Evolutionary conservation across 2,797 vertebrate genomes (phyloP), one percentile per base, ranked within the genome.

Genomic region (Notamacropus eugenii): DNA sequence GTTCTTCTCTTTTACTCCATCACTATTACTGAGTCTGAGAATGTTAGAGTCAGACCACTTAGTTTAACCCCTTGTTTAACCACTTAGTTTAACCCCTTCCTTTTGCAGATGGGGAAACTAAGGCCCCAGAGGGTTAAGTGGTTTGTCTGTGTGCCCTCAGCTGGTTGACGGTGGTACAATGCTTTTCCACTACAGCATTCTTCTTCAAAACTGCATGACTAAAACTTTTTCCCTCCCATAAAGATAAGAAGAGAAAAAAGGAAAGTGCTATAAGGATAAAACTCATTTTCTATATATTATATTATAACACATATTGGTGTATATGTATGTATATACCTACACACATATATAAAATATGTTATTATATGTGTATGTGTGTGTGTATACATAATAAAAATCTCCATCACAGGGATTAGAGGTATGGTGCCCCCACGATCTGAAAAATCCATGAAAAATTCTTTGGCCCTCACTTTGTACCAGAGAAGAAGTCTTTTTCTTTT

Each of bases 191-290:
- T 82, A 10, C 3, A 11, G 19, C 27, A 22, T 82, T 24, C 56
- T 34, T 1, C 57, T 13, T 40, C 13, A 0, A 16, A 14, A 1
- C 12, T 54, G 0, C 3, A 14, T 0, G 24, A 9, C 57, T 6
- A 2, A 74, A 74, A 10, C 6, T 11, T 27, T 58, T 55, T 93
- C n/a, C 34, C 5, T 54, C 50, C 94, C 54, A 46, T 5, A 29
- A 67, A 2, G 28, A 11, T 82, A 29, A 5, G 93, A 56, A 82
- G 27, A 90, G 28, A 27, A 0, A 6, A 5, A 4, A 28, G 31
- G 54, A 13, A 90, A 6, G 4, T n/a, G 0, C 1, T 3, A 13
- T 50, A 46, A 29, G n/a, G 22, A 46, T 24, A 46, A 46, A 82
- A 82, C n/a, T 22, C 40, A 46, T 46, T 46, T 46, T 40, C 31